Base-by-base conservation (phyloP, 2,888 invertebrate species). In the Mayetiola destructor region DNA sequence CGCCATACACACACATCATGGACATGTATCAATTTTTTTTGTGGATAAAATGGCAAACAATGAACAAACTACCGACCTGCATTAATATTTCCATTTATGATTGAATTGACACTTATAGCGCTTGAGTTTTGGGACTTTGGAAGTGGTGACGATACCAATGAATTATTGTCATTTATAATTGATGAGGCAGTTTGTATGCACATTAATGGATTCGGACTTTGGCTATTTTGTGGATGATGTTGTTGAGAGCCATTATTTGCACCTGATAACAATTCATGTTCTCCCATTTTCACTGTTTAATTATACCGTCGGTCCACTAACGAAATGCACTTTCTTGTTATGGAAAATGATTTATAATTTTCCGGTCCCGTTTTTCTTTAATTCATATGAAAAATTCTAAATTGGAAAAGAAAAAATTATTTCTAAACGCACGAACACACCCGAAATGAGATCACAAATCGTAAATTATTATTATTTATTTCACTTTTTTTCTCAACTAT, bases 181-280 rank as follows among this genome's bases (percentile, higher is more conserved):
- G 48, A 48, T 27, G 48, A 16, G n/a, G 27, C 48, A 48, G 23
- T 48, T n/a, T 23, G 48, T 27, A 48, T 48, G 48, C 48, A 48
- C 12, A 48, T 27, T 2, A 16, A 16, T 48, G 48, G 27, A 48
- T 27, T 48, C 4, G n/a, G 4, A n/a, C 9, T 48, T 48, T 27
- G n/a, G n/a, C n/a, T n/a, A 40, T 40, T 40, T 10, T 40, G 6
- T 8, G 14, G 21, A 35, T 37, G 21, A 30, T 36, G n/a, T 55
- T 55, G 55, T 16, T 55, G 55, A 18, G 36, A 55, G 40, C 40
- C 16, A 18, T 37, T 35, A 37, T 23, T 55, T 36, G 35, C 16
- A 35, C 10, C 16, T 2, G 21, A 48, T 48, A n/a, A 2, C 2
- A 27, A 23, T 14, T 36, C 55, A 21, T 35, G 55, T 37, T 55